phyloP scores from a whole-genome alignment of 2,888 invertebrate genomes.

The Dryococelus australis region DNA sequence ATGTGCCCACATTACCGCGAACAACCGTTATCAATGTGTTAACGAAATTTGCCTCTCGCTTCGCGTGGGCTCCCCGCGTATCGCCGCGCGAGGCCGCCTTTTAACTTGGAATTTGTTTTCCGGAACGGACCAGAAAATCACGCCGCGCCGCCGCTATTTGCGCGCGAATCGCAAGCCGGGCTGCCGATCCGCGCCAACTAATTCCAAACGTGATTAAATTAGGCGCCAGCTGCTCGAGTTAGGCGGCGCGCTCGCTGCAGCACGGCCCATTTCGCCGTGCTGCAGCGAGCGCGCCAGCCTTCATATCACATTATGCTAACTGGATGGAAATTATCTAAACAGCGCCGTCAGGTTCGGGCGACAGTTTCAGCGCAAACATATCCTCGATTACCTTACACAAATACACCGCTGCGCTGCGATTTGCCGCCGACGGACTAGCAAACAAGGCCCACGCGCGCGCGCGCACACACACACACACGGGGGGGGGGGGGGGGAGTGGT shows the following conservation, averaged over 20 bases:
- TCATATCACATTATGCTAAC: constrained; percentile 9
- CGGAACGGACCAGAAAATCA: neutral
- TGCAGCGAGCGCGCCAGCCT: neutral
- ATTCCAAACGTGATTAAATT: neutral
- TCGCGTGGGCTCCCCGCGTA: too few relatives aligned
- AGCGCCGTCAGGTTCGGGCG: neutral
- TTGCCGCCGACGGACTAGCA: neutral
- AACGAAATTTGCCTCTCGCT: too few relatives aligned
- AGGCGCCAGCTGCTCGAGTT: neutral
- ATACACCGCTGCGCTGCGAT: neutral
- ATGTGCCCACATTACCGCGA: too few relatives aligned
- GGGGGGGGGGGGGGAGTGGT: too few relatives aligned
- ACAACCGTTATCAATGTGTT: too few relatives aligned
- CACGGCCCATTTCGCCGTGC: neutral
- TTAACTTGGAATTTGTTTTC: neutral
- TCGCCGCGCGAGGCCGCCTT: too few relatives aligned
- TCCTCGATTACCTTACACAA: neutral
- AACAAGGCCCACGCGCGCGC: neutral
- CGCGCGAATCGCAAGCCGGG: neutral
- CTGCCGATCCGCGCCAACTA: neutral
- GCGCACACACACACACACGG: too few relatives aligned
- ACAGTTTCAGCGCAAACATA: neutral
- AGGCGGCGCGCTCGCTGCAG: neutral
- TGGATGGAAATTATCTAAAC: neutral
- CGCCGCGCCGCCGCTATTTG: too few relatives aligned